These are phyloP conservation scores for Diadumene lineata DNA, from an alignment of 92 coral and sea anemone species.

Conservation along the genomic window DNA sequence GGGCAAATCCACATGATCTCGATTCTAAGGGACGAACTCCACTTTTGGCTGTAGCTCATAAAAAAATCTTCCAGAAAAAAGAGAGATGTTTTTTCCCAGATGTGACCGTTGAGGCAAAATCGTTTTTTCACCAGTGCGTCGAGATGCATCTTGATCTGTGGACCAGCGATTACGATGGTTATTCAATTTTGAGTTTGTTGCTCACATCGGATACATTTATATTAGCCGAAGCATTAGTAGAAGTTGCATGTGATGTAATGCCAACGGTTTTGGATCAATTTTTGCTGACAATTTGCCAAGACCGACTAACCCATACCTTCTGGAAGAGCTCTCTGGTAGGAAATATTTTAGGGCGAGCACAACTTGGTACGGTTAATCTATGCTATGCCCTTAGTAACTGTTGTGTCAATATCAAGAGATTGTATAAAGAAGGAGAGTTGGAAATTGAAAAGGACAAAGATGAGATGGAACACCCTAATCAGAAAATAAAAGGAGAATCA, in stretches of 20 bases:
- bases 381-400: neutral
- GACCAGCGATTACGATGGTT: conserved; percentile 21
- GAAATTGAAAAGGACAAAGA: neutral
- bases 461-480: too few relatives aligned
- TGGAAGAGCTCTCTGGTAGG: conserved; percentile 22
- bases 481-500: neutral
- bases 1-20: conserved; percentile 15
- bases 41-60: conserved; percentile 2
- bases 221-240: neutral
- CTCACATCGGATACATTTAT: neutral
- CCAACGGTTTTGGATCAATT: neutral
- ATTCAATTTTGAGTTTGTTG: conserved; percentile 22
- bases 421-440: neutral
- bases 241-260: conserved; percentile 1
- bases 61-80: neutral
- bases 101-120: conserved; percentile 23
- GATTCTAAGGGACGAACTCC: conserved; percentile 16
- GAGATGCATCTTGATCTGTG: conserved; percentile 30
- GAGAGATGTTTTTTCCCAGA: conserved; percentile 7
- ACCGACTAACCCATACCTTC: neutral
- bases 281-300: conserved; percentile 17
- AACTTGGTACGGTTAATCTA: neutral
- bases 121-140: conserved; percentile 15
- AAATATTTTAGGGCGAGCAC: neutral
- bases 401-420: neutral